Evolutionary conservation across 2,797 vertebrate genomes (phyloP), one percentile per base, ranked within the genome.

Genomic region (Chromis chromis): DNA sequence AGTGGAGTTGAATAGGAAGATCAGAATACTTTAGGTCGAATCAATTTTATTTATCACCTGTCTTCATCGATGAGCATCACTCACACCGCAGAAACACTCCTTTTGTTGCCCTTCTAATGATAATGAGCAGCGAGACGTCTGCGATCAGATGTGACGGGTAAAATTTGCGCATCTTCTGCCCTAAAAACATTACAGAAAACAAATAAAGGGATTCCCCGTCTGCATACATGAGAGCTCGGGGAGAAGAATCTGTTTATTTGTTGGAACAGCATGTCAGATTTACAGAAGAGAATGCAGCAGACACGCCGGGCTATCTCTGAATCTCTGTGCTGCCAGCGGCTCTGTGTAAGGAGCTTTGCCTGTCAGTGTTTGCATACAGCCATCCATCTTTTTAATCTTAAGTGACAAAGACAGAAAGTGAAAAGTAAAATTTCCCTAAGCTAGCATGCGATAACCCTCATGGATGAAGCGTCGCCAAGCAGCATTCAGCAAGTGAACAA

Each of bases 381-480:
- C 91, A 88, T 92, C 86, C 81, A 63, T 93, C 85, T 87, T 89
- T 74, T 81, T 82, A 93, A 92, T 90, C 87, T 78, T 80, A 81
- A 89, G 60, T 16, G 22, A 80, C 88, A 85, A 83, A 85, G 85
- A 90, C 78, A 89, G 83, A 73, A 58, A 65, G 49, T 75, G 66
- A 84, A 90, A 86, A 74, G 79, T n/a, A 31, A 59, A 74, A 77
- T 82, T 82, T 82, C 82, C 72, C 72, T 70, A 49, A 85, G 85
- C 82, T 65, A 67, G 57, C 62, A 56, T 22, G 60, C 74, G 79
- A 87, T 85, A 87, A 85, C 85, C 67, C 75, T 70, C 72, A 66
- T 13, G 33, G 54, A 80, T 67, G 69, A 70, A 88, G 44, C 13
- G 64, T 79, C 66, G 81, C 48, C 52, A 76, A 76, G 76, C n/a